A percentile compares a stretch with the other conserved stretches of the same genome.
Conservation (phyloP, 2,888 invertebrate genomes). For the Aplocera efformata region DNA sequence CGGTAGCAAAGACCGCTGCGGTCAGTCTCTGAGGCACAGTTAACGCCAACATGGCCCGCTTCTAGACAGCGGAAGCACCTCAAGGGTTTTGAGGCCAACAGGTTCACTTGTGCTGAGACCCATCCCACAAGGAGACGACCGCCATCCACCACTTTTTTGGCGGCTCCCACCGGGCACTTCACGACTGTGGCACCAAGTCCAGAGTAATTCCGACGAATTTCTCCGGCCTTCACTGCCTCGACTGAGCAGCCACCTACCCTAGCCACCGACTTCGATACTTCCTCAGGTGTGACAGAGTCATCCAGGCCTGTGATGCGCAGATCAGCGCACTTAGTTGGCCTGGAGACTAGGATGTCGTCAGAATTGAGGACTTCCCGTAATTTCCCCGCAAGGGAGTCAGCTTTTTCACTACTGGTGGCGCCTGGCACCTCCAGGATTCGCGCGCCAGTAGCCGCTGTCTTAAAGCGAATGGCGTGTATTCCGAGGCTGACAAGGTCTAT, state of each 20-base stretch:
- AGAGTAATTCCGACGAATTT: background rate
- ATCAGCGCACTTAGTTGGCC: conserved; percentile 16
- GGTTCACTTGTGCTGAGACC: conserved; percentile 14
- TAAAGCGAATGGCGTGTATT: background rate
- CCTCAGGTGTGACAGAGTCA: too few relatives aligned
- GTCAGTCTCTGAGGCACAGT: conserved; percentile 5
- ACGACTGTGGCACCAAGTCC: background rate
- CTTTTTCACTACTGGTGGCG: background rate
- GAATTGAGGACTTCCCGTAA: too few relatives aligned
- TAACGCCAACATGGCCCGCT: conserved; percentile 16
- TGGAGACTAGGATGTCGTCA: conserved; percentile 4
- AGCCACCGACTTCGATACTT: conserved; percentile 12
- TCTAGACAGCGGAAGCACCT: conserved; percentile 24
- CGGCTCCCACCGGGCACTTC: conserved; percentile 8
- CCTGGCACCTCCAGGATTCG: too few relatives aligned
- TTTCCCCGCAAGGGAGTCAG: too few relatives aligned
- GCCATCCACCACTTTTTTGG: background rate
- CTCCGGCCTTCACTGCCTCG: conserved; percentile 3
- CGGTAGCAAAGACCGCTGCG: conserved; percentile 6
- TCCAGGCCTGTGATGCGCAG: conserved; percentile 18
- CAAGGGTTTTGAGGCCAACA: conserved; percentile 11
- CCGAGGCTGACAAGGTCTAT: background rate
- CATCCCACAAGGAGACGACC: conserved; percentile 20
- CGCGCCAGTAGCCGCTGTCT: too few relatives aligned
- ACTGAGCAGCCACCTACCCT: conserved; percentile 4